phyloP scores from a whole-genome alignment of 2,113 vertebrate genomes.

The Leucosticte australis region DNA sequence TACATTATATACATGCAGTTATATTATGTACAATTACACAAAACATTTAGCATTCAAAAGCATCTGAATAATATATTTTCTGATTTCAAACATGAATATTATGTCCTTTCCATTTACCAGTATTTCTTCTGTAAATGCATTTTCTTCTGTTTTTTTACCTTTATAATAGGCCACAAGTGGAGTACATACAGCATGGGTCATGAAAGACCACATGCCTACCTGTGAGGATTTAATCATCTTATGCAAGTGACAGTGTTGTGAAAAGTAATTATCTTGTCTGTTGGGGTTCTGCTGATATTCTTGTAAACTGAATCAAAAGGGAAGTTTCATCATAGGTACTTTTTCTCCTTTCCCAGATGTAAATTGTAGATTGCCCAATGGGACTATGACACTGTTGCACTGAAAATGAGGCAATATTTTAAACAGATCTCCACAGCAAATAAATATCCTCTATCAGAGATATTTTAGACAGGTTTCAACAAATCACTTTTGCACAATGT shows the following conservation, averaged over 20 bases:
- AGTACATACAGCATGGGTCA: background rate
- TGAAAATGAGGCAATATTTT: slow-evolving; percentile 34
- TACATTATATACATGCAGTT: background rate
- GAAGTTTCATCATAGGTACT: background rate
- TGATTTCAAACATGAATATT: background rate
- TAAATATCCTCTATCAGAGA: background rate
- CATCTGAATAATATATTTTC: background rate
- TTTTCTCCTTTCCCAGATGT: background rate
- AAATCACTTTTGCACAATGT: background rate
- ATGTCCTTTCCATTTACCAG: background rate
- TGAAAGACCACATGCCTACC: background rate
- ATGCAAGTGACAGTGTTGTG: background rate
- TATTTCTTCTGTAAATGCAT: background rate
- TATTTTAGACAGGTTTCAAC: slow-evolving; percentile 30
- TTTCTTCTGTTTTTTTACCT: background rate
- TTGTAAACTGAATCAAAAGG: background rate
- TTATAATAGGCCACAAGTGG: background rate
- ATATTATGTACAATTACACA: background rate
- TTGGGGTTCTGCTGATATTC: background rate
- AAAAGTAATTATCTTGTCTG: background rate
- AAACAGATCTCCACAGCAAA: slow-evolving; percentile 17
- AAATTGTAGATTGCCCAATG: background rate
- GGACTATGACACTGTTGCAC: background rate
- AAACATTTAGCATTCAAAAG: background rate
- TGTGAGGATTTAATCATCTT: background rate